These are phyloP conservation scores for Zaprionus africanus DNA, from an alignment of 1,140 invertebrate species.

Conservation along the genomic window DNA sequence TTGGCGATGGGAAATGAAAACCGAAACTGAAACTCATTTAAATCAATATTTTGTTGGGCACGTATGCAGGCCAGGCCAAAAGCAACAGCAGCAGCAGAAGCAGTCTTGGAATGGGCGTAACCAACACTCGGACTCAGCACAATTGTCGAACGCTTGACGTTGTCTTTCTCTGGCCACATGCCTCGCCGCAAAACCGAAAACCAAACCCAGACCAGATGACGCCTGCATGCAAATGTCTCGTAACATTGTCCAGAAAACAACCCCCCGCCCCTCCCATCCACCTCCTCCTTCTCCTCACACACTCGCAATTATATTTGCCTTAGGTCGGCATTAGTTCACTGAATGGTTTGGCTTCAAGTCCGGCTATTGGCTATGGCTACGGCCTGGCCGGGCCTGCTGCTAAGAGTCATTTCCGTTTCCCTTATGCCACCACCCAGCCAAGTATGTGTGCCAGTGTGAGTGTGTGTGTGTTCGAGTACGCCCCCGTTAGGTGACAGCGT, in stretches of 20 bases:
- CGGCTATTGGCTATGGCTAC: slow-evolving; percentile 32
- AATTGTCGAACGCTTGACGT: slow-evolving; percentile 65
- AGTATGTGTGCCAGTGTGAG: not conserved
- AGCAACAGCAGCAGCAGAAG: slow-evolving; percentile 18
- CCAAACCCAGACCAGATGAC: slow-evolving; percentile 62
- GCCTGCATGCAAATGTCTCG: slow-evolving; percentile 80
- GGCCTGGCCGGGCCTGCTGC: slow-evolving; percentile 46
- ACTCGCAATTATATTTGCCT: slow-evolving; percentile 81
- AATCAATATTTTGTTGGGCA: slow-evolving; percentile 83
- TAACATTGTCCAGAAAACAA: slow-evolving; percentile 57
- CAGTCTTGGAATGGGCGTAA: slow-evolving; percentile 27
- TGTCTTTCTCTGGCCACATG: slow-evolving; percentile 64
- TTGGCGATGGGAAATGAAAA: slow-evolving; percentile 81
- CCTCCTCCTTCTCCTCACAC: not conserved
- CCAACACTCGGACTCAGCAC: slow-evolving; percentile 69
- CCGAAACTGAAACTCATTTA: slow-evolving; percentile 82
- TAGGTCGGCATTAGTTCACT: slow-evolving; percentile 78
- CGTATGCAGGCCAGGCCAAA: slow-evolving; percentile 56
- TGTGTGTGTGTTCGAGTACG: not conserved
- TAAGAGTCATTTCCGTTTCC: slow-evolving; percentile 78
- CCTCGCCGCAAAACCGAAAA: slow-evolving; percentile 65
- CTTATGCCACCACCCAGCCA: slow-evolving; percentile 15
- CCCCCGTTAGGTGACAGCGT: slow-evolving; percentile 53
- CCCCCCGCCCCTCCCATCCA: not conserved
- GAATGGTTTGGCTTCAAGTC: slow-evolving; percentile 49